Conservation (phyloP, 2,888 invertebrate species). For the Scaptomyza reducta region DNA sequence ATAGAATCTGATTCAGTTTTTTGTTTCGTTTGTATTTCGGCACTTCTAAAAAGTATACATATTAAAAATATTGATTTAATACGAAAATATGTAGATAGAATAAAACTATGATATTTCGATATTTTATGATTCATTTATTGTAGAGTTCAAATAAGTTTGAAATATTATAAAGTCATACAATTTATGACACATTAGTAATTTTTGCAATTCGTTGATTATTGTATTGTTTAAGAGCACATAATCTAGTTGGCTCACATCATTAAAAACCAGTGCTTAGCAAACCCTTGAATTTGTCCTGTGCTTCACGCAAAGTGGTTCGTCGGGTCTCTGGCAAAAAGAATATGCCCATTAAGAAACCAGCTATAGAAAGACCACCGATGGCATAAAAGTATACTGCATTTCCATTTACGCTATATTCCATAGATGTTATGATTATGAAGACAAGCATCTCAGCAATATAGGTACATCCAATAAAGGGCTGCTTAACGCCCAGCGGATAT, state of each 20-base stretch:
- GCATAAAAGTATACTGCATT: slow-evolving; percentile 52
- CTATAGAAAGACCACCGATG: slow-evolving; percentile 55
- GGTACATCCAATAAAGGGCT: slow-evolving; percentile 66
- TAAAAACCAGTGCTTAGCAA: slow-evolving; percentile 36
- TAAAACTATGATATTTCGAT: neutral
- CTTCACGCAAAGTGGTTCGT: slow-evolving; percentile 59
- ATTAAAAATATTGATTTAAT: too few relatives aligned
- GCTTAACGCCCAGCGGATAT: slow-evolving; percentile 76
- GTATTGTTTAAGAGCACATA: neutral
- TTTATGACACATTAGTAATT: neutral
- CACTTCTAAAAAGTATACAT: neutral
- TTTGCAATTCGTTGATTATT: slow-evolving; percentile 1
- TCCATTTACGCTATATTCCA: fast-evolving
- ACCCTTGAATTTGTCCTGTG: slow-evolving; percentile 60
- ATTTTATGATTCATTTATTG: neutral
- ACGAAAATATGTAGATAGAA: neutral
- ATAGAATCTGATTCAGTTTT: slow-evolving; percentile 7
- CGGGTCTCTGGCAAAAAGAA: slow-evolving; percentile 75
- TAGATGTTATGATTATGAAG: slow-evolving; percentile 49
- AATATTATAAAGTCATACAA: neutral
- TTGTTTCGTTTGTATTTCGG: neutral
- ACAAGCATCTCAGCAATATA: slow-evolving; percentile 62
- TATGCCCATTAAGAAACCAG: slow-evolving; percentile 55
- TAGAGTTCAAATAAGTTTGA: neutral
- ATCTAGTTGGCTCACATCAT: neutral